These are phyloP conservation scores for Enteromius viviparus DNA, from an alignment of 2,797 vertebrate species.

Conservation along the genomic window DNA sequence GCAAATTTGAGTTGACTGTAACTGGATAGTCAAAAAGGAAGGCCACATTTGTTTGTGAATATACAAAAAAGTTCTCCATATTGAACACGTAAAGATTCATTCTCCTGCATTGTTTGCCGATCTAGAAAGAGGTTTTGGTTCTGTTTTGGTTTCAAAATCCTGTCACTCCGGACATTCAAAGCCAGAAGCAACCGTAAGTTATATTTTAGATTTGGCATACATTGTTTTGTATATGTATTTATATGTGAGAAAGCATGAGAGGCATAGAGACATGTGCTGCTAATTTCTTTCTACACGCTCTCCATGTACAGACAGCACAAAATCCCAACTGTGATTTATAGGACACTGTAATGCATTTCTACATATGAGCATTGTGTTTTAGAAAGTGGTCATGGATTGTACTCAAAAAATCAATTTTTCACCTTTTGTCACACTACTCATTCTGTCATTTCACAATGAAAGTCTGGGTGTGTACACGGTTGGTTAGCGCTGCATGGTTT, in stretches of 20 bases:
- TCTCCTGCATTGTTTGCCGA: neutral
- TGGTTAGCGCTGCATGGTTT: slow-evolving; percentile 60
- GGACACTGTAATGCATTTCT: slow-evolving; percentile 34
- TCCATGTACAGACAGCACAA: slow-evolving; percentile 18
- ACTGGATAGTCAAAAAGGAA: neutral
- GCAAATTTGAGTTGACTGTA: neutral
- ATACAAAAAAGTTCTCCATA: neutral
- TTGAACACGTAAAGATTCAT: neutral
- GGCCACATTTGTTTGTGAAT: neutral
- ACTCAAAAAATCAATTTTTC: slow-evolving; percentile 29
- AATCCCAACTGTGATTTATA: slow-evolving; percentile 39
- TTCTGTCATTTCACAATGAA: slow-evolving; percentile 51
- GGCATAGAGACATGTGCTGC: neutral
- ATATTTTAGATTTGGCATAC: neutral
- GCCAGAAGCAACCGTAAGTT: neutral
- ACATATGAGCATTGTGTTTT: slow-evolving; percentile 41
- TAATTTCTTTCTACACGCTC: neutral
- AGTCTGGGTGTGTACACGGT: slow-evolving; percentile 41
- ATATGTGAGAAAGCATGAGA: neutral
- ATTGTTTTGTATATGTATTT: neutral
- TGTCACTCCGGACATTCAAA: neutral
- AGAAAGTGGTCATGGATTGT: slow-evolving; percentile 27
- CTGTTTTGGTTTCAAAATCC: neutral
- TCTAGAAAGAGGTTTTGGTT: neutral
- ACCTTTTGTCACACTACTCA: slow-evolving; percentile 47